phyloP scores from a whole-genome alignment of 2,797 vertebrate genomes.

The Danionella dracula region DNA sequence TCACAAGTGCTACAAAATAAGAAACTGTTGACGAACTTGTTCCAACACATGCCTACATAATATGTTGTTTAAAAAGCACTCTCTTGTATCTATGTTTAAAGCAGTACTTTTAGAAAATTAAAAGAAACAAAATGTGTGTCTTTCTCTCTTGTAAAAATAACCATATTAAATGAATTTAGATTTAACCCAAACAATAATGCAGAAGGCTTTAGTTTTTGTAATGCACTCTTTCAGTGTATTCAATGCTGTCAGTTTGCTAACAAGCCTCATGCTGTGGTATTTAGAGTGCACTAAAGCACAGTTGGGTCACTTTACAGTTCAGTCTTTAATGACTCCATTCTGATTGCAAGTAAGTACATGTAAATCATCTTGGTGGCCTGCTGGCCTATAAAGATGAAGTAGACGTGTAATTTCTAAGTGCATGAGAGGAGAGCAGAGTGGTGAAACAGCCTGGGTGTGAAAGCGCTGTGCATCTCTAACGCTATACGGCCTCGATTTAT shows the following conservation, averaged over 20 bases:
- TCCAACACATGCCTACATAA: too few relatives aligned
- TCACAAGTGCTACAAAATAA: too few relatives aligned
- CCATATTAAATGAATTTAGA: too few relatives aligned
- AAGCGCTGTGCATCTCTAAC: slow-evolving; percentile 57
- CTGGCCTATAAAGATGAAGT: not conserved
- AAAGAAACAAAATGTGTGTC: too few relatives aligned
- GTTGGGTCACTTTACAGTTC: not conserved
- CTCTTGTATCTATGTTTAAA: too few relatives aligned
- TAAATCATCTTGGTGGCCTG: not conserved
- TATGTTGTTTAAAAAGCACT: too few relatives aligned
- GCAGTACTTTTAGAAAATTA: too few relatives aligned
- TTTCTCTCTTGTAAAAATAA: too few relatives aligned
- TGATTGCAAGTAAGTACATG: not conserved
- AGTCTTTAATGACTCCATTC: not conserved
- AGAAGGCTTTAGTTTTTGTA: not conserved
- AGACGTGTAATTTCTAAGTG: slow-evolving; percentile 1
- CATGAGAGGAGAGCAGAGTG: not conserved
- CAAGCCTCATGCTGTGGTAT: not conserved
- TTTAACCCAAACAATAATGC: not conserved
- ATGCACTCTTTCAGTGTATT: not conserved
- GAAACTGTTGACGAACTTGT: too few relatives aligned
- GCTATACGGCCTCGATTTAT: slow-evolving; percentile 59
- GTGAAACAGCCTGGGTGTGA: slow-evolving; percentile 15
- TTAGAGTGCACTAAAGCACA: not conserved
- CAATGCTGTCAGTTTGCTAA: slow-evolving; percentile 4